Evolutionary conservation across 2,888 invertebrate species (phyloP).

Genomic region (Eupithecia abbreviata): DNA sequence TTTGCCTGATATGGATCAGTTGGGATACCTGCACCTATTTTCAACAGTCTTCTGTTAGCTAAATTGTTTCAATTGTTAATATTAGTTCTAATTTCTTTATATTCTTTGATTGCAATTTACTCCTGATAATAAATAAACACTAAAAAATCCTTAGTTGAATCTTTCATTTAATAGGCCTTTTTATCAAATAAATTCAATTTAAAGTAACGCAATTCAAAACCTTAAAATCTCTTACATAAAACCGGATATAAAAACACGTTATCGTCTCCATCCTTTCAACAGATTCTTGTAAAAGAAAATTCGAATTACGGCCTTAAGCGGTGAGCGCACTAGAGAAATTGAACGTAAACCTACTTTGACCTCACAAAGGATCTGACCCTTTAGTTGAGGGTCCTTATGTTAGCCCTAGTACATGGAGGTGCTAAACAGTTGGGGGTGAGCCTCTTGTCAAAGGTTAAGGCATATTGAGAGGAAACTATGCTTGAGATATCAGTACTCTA

Average conservation of each 20-base stretch:
- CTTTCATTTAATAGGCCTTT: too few relatives aligned
- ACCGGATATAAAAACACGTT: slow-evolving; percentile 6
- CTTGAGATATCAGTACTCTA: background rate
- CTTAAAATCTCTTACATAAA: background rate
- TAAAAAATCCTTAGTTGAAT: too few relatives aligned
- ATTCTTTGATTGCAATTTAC: too few relatives aligned
- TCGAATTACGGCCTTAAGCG: slow-evolving; percentile 34
- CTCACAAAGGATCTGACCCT: slow-evolving; percentile 56
- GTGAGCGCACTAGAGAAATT: slow-evolving; percentile 47
- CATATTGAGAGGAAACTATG: slow-evolving; percentile 24
- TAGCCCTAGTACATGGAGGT: slow-evolving; percentile 63
- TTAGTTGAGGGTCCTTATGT: slow-evolving; percentile 55
- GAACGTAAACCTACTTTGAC: slow-evolving; percentile 56
- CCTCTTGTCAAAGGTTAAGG: slow-evolving; percentile 20
- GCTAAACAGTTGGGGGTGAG: slow-evolving; percentile 63
- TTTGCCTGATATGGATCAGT: too few relatives aligned
- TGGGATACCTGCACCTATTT: too few relatives aligned
- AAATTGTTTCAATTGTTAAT: too few relatives aligned
- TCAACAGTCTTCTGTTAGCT: too few relatives aligned
- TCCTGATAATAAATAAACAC: too few relatives aligned
- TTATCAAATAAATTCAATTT: background rate
- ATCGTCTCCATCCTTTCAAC: background rate
- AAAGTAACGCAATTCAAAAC: background rate
- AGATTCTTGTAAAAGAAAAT: slow-evolving; percentile 28
- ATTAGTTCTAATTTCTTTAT: too few relatives aligned